These are phyloP conservation scores for Intellagama lesueurii DNA, from an alignment of 2,797 vertebrate species.

Conservation along the genomic window DNA sequence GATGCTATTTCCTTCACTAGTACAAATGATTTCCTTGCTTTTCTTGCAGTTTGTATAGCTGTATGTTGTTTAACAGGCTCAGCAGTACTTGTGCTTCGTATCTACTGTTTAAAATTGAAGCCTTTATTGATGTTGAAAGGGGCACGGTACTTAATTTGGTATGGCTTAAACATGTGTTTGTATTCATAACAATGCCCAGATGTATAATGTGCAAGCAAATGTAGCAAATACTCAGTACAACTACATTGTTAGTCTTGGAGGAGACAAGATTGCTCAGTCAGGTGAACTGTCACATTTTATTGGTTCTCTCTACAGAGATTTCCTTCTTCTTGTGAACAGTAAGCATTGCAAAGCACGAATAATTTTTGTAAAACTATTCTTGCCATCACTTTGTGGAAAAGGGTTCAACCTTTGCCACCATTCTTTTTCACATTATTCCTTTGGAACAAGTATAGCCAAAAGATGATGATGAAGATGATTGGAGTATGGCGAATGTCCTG, in stretches of 20 bases:
- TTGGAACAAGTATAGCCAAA: background rate
- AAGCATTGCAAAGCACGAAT: background rate
- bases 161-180: background rate
- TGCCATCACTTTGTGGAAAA: background rate
- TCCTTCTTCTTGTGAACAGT: background rate
- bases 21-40: constrained; percentile 42
- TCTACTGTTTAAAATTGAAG: constrained; percentile 12
- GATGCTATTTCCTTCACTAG: background rate
- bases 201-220: accelerated
- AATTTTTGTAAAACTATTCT: background rate
- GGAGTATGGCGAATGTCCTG: background rate
- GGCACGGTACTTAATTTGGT: constrained; percentile 8
- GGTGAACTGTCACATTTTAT: background rate
- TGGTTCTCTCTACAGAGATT: background rate
- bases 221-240: constrained; percentile 1
- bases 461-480: too few relatives aligned
- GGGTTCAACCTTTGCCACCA: background rate
- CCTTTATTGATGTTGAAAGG: constrained; percentile 20
- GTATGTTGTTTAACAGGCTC: constrained; percentile 31
- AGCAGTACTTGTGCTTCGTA: background rate
- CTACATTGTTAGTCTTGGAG: background rate
- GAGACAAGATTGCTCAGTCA: background rate
- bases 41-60: constrained; percentile 24
- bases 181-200: constrained; percentile 6
- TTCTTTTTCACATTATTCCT: background rate